These are phyloP conservation scores for Steatornis caripensis DNA, from an alignment of 2,113 vertebrate species.

Conservation along the genomic window DNA sequence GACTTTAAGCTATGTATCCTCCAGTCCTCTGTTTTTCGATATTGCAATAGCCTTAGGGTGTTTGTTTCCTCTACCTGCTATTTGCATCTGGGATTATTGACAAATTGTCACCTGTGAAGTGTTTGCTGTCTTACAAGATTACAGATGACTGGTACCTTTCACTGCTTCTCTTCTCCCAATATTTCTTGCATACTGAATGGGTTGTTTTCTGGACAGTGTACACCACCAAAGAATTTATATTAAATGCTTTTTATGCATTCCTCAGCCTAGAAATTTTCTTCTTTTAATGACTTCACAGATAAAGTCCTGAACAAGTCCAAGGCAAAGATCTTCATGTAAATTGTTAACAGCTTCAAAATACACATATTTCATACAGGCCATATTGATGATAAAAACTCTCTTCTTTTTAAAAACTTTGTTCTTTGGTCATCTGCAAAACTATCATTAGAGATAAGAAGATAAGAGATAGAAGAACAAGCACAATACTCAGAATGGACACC, in stretches of 20 bases:
- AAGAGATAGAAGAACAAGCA: not conserved
- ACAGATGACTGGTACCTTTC: not conserved
- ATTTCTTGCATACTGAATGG: not conserved
- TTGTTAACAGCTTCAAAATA: not conserved
- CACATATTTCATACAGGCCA: not conserved
- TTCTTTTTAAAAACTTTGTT: not conserved
- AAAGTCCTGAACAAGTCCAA: not conserved
- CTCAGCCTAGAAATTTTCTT: not conserved
- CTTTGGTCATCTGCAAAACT: not conserved
- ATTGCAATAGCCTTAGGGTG: not conserved
- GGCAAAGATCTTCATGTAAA: not conserved
- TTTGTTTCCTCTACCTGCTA: not conserved
- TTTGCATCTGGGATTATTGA: not conserved
- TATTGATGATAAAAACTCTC: not conserved
- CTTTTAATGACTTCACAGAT: not conserved
- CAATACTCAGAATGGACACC: not conserved
- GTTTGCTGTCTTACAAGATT: slow-evolving; percentile 5
- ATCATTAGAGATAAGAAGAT: no score
- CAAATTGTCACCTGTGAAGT: not conserved
- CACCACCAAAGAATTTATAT: not conserved
- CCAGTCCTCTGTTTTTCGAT: not conserved
- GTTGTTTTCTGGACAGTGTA: not conserved
- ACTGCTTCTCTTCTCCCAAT: not conserved
- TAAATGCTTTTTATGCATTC: not conserved
- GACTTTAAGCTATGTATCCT: not conserved